phyloP scores from a whole-genome alignment of 2,888 invertebrate species.

The Epinotia brunnichana region DNA sequence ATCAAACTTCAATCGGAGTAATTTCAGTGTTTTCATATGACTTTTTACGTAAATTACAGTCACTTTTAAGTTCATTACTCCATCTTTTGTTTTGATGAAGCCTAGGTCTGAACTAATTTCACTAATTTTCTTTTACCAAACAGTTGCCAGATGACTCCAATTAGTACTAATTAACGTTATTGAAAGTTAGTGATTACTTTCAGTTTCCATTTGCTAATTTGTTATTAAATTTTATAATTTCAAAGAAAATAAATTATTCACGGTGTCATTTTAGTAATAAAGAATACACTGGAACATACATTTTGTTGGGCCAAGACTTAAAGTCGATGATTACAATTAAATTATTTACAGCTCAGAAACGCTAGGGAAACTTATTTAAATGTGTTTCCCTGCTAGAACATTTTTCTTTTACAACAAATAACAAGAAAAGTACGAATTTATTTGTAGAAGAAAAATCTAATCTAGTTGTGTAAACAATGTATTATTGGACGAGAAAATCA shows the following conservation, averaged over 20 bases:
- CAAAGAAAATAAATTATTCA: not conserved
- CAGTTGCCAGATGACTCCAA: constrained; percentile 11
- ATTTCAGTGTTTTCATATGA: not conserved
- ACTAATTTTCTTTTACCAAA: constrained; percentile 14
- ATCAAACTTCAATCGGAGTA: not conserved
- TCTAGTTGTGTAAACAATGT: no score
- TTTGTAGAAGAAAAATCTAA: no score
- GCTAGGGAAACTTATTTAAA: not conserved
- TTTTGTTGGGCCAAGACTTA: not conserved
- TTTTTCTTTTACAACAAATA: no score
- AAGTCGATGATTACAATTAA: not conserved
- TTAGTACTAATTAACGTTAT: constrained; percentile 1
- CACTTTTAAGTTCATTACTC: not conserved
- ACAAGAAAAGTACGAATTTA: no score
- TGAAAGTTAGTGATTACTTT: constrained; percentile 5
- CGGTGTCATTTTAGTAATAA: not conserved
- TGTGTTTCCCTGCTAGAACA: no score
- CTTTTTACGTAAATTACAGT: not conserved
- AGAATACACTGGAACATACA: not conserved
- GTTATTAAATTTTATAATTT: not conserved
- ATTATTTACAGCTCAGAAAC: not conserved
- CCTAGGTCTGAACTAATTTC: not conserved
- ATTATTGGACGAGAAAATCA: no score
- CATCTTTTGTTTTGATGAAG: not conserved
- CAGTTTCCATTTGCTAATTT: not conserved